Evolutionary conservation across 1,140 invertebrate species (phyloP), one percentile per base, ranked within the genome.

Genomic region (Oreohelix idahoensis): DNA sequence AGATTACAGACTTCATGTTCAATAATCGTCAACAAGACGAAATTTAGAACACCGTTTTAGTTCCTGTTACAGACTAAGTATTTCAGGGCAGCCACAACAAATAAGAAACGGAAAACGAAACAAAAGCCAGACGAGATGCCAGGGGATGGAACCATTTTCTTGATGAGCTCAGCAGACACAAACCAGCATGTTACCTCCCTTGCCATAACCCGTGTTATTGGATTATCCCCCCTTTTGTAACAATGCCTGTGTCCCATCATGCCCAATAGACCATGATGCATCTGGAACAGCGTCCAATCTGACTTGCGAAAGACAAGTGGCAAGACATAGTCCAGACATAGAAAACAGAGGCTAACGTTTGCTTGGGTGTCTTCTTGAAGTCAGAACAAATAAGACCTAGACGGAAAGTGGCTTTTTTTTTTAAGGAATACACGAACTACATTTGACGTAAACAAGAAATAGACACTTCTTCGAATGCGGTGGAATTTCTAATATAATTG

Each of bases 141-240:
- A 70, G 36, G 69, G 69, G 69, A 38, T 13, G 69, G 13, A 70
- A 35, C 69, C 69, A 70, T 70, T 42, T 36, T 74, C 39, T 74
- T 74, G 71, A 74, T 74, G 36, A 74, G 71, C 36, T 45, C 71
- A 45, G 36, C 39, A 45, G 71, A 74, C 71, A 74, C 71, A 42
- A 74, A 39, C 71, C 71, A 74, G 71, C 71, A 74, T 74, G 71
- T 74, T 74, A 45, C 71, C 71, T 74, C 71, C 71, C 71, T 74
- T 74, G 71, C 71, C 71, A 74, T 45, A 74, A 74, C 36, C 71
- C 38, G 26, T n/a, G 10, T 42, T 74, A 45, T 42, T 74, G 36
- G 36, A 45, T 42, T 74, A 42, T 74, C 26, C 39, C 71, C 71
- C 71, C 39, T 74, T 38, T n/a, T 23, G 38, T 74, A 74, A 74